phyloP scores from a whole-genome alignment of 2,888 invertebrate species.

The Philopedon plagiatum region DNA sequence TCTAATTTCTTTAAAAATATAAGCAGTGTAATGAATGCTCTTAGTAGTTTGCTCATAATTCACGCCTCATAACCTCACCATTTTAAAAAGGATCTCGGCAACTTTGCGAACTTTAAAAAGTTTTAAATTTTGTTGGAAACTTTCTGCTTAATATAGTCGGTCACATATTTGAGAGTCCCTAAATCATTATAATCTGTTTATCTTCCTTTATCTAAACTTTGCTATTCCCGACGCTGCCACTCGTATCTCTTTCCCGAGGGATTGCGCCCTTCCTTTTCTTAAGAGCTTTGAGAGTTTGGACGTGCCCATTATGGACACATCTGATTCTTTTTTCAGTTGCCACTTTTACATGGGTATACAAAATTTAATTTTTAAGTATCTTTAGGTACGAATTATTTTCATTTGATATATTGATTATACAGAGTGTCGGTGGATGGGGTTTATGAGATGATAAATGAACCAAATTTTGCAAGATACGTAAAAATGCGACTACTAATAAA shows the following conservation, averaged over 20 bases:
- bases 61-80: slow-evolving; percentile 47
- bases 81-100: slow-evolving; percentile 46
- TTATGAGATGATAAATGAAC: too few relatives aligned
- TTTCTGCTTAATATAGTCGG: slow-evolving; percentile 60
- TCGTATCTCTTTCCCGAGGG: slow-evolving; percentile 60
- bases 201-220: slow-evolving; percentile 66
- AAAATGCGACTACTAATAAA: too few relatives aligned
- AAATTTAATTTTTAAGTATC: not conserved
- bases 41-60: slow-evolving; percentile 41
- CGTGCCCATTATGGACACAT: slow-evolving; percentile 20
- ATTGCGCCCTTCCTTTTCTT: slow-evolving; percentile 33
- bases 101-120: slow-evolving; percentile 54
- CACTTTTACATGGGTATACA: not conserved
- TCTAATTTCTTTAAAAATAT: slow-evolving; percentile 22
- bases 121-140: slow-evolving; percentile 63
- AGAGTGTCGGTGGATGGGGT: too few relatives aligned
- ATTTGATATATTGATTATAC: too few relatives aligned
- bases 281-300: slow-evolving; percentile 38
- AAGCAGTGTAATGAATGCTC: slow-evolving; percentile 33
- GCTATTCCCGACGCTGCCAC: slow-evolving; percentile 61
- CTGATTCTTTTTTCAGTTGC: slow-evolving; percentile 1
- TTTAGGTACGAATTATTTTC: too few relatives aligned
- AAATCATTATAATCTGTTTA: slow-evolving; percentile 67
- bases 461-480: too few relatives aligned
- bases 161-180: slow-evolving; percentile 65